A percentile compares a stretch with the other conserved stretches of the same genome.
phyloP scores from a whole-genome alignment of 2,797 vertebrate species.

The Centropyge bicolor region DNA sequence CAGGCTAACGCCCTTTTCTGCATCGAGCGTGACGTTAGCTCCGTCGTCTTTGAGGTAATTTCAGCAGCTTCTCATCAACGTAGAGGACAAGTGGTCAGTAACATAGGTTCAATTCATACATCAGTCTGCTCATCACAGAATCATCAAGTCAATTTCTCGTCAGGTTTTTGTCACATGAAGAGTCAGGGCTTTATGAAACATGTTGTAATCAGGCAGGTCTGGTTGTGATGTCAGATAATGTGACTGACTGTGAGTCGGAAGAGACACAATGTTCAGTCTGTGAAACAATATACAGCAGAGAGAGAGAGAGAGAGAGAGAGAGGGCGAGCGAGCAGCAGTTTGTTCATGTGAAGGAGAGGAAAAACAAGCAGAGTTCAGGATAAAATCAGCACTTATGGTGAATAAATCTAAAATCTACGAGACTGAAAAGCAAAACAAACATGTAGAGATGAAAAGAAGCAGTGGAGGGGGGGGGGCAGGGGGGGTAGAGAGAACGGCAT shows the following conservation, averaged over 20 bases:
- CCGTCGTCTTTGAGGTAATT: neutral
- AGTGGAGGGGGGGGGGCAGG: neutral
- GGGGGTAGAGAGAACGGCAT: neutral
- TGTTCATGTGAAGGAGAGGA: neutral
- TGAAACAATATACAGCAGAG: constrained; percentile 17
- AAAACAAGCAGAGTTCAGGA: neutral
- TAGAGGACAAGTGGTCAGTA: neutral
- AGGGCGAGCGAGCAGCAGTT: neutral
- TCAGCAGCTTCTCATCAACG: neutral
- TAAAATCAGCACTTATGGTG: neutral
- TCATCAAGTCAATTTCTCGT: neutral
- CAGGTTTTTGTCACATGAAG: neutral
- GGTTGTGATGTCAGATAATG: constrained; percentile 3
- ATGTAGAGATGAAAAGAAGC: neutral
- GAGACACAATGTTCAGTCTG: constrained; percentile 9
- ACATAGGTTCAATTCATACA: neutral
- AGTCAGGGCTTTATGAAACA: neutral
- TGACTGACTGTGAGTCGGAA: neutral
- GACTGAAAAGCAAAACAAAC: neutral
- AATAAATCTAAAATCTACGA: neutral
- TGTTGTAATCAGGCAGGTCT: neutral
- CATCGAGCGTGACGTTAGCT: neutral
- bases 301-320: neutral
- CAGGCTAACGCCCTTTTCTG: neutral
- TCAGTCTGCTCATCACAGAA: neutral